Base-by-base conservation (phyloP, 2,888 invertebrate species). In the Apotomis betuletana region DNA sequence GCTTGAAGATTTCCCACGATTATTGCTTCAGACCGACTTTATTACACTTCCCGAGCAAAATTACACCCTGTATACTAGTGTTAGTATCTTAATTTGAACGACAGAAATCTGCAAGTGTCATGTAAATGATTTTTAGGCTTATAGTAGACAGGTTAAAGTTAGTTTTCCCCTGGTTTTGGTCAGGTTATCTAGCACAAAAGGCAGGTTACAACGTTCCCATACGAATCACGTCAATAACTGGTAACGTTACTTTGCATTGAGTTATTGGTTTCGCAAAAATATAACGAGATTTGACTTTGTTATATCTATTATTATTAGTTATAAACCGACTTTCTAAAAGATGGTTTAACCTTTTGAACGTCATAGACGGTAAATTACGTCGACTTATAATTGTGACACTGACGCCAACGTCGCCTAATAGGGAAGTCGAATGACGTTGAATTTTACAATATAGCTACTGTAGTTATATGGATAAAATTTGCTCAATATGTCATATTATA, bases 1-100 rank as follows among this genome's bases (percentile, higher is more conserved):
- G 83, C 76, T 65, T 74, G 77, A 78, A 81, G 79, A 75, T 80
- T 87, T 91, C 90, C 85, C 90, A 90, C 87, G 84, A 81, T 81
- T 81, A 81, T 85, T 84, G 77, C 80, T 67, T 77, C 77, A 81
- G 71, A 79, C 75, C 74, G 71, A 75, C 75, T 74, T 70, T 75
- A 70, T 76, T 74, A 71, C 54, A 49, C 1, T 0, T 15, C 46
- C 0, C 57, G 52, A 58, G 38, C 44, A 13, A 67, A 51, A 46
- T 38, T 5, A 9, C 6, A 46, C 41, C 57, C 27, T 54, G 12
- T 13, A 5, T 13, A 3, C 9, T 36, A 41, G 49, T 13, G 27
- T 3, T 67, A 58, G n/a, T 6, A 55, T 58, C 13, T 5, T 58
- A 57, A 58, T 49, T 67, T 27, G 5, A 36, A 49, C 46, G 36